phyloP scores from a whole-genome alignment of 2,113 vertebrate species.

The Rhipidura dahli region DNA sequence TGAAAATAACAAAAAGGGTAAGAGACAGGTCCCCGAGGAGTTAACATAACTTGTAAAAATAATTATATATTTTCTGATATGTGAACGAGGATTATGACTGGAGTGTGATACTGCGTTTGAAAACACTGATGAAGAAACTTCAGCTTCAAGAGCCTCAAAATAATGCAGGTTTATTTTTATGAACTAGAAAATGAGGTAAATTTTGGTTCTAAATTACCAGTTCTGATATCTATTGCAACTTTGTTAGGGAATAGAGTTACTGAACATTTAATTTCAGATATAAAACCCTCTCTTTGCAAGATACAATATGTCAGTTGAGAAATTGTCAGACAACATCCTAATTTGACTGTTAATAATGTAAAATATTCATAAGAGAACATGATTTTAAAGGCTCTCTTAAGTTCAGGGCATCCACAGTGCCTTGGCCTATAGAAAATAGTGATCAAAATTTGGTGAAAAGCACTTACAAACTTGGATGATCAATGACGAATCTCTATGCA shows the following conservation, averaged over 20 bases:
- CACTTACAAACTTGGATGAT: neutral
- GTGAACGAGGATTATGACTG: neutral
- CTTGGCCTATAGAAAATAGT: neutral
- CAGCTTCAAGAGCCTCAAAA: neutral
- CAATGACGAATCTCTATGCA: rapidly evolving
- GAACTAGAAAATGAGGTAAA: neutral
- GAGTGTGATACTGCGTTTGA: neutral
- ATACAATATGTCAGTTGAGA: rapidly evolving
- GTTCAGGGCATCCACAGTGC: neutral
- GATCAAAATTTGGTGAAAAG: neutral
- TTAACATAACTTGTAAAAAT: neutral
- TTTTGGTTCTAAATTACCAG: neutral
- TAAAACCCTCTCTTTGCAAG: neutral
- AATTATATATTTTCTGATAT: neutral
- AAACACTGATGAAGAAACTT: neutral
- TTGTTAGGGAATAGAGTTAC: neutral
- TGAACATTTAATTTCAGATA: neutral
- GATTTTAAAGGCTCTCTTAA: neutral
- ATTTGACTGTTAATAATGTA: neutral
- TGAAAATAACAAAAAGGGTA: neutral
- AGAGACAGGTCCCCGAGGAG: neutral
- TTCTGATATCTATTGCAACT: neutral
- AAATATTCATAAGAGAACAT: neutral
- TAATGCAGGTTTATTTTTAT: neutral
- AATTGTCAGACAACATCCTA: neutral